Evolutionary conservation across 2,797 vertebrate genomes (phyloP).

Genomic region (Cyclopterus lumpus): DNA sequence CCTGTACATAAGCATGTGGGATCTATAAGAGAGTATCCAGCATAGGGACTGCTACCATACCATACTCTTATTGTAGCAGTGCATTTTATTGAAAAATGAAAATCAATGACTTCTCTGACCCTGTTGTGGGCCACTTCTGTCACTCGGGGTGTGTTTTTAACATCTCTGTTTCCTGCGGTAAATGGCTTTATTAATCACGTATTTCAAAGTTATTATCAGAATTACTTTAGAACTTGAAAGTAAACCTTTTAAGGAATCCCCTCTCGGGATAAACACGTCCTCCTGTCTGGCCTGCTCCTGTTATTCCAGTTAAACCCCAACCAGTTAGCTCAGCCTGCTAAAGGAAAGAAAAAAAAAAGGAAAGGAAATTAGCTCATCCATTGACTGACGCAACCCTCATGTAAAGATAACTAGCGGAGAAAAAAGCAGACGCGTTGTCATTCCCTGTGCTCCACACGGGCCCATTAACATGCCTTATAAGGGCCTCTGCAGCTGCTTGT

Average conservation of each 20-base stretch:
- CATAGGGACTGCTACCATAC: not conserved
- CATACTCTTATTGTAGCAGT: not conserved
- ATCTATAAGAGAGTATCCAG: not conserved
- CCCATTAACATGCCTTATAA: slow-evolving; percentile 74
- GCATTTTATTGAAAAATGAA: not conserved
- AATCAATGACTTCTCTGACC: not conserved
- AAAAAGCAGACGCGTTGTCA: slow-evolving; percentile 60
- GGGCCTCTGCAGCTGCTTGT: slow-evolving; percentile 60
- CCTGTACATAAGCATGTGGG: not conserved
- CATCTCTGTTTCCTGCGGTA: not conserved
- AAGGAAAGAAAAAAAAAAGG: slow-evolving; percentile 2
- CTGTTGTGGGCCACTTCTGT: not conserved
- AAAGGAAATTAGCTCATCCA: slow-evolving; percentile 78
- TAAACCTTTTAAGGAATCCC: slow-evolving; percentile 20
- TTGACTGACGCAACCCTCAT: slow-evolving; percentile 66
- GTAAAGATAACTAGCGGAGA: slow-evolving; percentile 57
- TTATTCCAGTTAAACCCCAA: slow-evolving; percentile 10
- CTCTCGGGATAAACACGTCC: slow-evolving; percentile 43
- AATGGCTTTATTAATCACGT: not conserved
- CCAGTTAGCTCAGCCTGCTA: slow-evolving; percentile 6
- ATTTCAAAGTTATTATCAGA: not conserved
- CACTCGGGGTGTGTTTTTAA: not conserved
- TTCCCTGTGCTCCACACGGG: slow-evolving; percentile 24
- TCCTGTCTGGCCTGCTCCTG: slow-evolving; percentile 20
- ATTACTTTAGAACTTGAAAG: not conserved